Evolutionary conservation across 2,888 invertebrate species (phyloP).

Genomic region (Sympetrum striolatum): DNA sequence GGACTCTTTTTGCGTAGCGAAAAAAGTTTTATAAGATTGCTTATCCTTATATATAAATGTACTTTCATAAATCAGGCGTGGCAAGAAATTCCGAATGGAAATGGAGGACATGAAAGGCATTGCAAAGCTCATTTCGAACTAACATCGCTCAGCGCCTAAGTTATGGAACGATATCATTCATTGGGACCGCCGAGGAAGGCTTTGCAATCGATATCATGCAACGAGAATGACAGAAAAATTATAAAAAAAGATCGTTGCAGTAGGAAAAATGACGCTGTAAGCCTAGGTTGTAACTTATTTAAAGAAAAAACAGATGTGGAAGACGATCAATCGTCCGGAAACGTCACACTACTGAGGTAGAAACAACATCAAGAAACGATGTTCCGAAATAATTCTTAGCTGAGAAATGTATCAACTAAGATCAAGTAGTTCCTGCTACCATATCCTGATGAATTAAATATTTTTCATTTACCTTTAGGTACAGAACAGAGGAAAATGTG

Average conservation of each 20-base stretch:
- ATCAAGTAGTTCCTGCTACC: no score
- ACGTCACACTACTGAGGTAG: no score
- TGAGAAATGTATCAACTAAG: no score
- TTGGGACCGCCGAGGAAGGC: background rate
- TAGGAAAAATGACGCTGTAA: background rate
- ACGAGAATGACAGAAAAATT: background rate
- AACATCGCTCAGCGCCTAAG: slow-evolving; percentile 1
- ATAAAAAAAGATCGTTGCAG: background rate
- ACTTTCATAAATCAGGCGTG: slow-evolving; percentile 30
- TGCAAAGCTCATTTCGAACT: background rate
- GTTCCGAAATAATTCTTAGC: no score
- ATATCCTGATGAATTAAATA: no score
- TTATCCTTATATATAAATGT: slow-evolving; percentile 34
- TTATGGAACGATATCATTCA: slow-evolving; percentile 21
- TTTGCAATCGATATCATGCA: background rate
- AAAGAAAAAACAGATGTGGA: no score
- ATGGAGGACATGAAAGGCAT: background rate
- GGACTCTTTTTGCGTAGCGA: background rate
- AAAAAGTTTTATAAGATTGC: slow-evolving; percentile 25
- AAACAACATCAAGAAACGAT: no score
- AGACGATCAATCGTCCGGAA: no score
- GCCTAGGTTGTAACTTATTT: no score
- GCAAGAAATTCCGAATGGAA: slow-evolving; percentile 19
- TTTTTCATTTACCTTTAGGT: no score
- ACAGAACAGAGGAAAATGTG: no score